Evolutionary conservation across 2,797 vertebrate genomes (phyloP).

Genomic region (Pipistrellus nathusii): DNA sequence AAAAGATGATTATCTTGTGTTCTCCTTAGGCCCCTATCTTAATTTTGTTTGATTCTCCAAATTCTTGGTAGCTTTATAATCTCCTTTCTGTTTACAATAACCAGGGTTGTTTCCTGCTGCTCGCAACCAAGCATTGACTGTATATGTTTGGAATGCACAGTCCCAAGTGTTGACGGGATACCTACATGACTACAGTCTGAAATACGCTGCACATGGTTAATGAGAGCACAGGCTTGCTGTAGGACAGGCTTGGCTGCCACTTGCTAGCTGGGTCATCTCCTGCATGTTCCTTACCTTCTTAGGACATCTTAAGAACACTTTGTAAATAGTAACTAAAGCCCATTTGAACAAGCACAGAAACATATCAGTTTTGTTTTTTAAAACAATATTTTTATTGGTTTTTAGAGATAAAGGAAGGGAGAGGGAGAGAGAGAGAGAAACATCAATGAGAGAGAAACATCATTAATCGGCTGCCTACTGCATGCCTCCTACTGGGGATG

Average conservation of each 20-base stretch:
- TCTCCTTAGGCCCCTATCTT: not conserved
- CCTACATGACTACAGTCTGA: not conserved
- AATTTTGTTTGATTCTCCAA: constrained; percentile 7
- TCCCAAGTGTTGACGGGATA: not conserved
- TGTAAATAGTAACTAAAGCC: not conserved
- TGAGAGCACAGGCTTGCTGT: not conserved
- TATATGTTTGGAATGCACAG: not conserved
- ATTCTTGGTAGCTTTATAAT: not conserved
- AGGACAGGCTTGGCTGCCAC: not conserved
- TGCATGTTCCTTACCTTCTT: not conserved
- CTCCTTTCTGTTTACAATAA: not conserved
- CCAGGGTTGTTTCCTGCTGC: constrained; percentile 24
- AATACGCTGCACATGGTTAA: not conserved
- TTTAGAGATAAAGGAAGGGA: too few species aligned
- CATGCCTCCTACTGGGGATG: too few species aligned
- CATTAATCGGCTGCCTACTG: too few species aligned
- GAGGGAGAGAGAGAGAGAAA: too few species aligned
- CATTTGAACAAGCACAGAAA: constrained; percentile 3
- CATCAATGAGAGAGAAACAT: too few species aligned
- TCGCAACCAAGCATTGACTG: not conserved
- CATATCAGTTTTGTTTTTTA: not conserved
- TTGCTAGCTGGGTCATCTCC: not conserved
- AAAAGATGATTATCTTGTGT: not conserved
- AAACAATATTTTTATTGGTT: too few species aligned
- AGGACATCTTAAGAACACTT: not conserved